phyloP scores from a whole-genome alignment of 2,888 invertebrate species.

The Protophormia terraenovae region DNA sequence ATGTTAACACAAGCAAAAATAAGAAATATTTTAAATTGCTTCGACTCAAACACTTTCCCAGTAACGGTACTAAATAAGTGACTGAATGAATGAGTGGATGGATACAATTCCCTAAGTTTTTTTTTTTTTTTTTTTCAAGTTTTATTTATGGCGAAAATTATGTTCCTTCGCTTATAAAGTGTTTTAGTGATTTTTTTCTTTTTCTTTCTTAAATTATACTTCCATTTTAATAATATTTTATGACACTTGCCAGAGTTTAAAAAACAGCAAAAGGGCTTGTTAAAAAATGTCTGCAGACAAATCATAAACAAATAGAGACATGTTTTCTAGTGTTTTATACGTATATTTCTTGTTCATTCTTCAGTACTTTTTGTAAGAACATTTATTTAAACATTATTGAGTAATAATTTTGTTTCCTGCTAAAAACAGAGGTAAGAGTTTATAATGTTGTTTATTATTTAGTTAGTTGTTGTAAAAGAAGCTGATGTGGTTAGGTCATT shows the following conservation, averaged over 20 bases:
- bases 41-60: not conserved
- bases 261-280: not conserved
- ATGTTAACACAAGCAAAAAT: constrained; percentile 1
- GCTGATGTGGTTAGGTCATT: not conserved
- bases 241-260: not conserved
- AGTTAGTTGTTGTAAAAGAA: not conserved
- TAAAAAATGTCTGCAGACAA: constrained; percentile 3
- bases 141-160: constrained; percentile 17
- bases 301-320: not conserved
- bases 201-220: not conserved
- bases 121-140: not conserved
- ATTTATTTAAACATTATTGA: constrained; percentile 44
- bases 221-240: not conserved
- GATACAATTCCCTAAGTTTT: not conserved
- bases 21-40: constrained; percentile 18
- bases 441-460: not conserved
- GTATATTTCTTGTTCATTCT: not conserved
- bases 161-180: constrained; percentile 10
- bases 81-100: not conserved
- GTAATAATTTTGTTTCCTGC: constrained; percentile 1
- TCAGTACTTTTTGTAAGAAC: not conserved
- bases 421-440: not conserved
- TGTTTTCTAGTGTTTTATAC: not conserved
- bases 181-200: not conserved
- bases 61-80: not conserved